phyloP scores from a whole-genome alignment of 2,888 invertebrate genomes.

The Merodon equestris region DNA sequence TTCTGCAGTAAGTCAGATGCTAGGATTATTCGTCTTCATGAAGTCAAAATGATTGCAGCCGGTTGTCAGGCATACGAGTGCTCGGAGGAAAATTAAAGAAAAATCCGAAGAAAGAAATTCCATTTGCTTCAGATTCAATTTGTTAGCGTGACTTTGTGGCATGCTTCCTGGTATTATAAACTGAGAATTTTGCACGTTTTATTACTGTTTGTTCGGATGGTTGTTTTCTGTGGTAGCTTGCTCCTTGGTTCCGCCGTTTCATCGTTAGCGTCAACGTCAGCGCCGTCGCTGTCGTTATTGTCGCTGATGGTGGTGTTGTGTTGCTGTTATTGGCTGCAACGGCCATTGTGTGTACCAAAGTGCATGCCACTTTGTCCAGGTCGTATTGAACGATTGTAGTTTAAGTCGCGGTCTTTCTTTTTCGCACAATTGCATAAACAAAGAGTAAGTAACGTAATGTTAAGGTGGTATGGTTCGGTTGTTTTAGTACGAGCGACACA shows the following conservation, averaged over 20 bases:
- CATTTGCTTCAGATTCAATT: constrained; percentile 67
- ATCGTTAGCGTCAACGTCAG: constrained; percentile 10
- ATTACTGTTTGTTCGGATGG: constrained; percentile 59
- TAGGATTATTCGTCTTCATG: constrained; percentile 66
- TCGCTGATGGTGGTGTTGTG: constrained; percentile 33
- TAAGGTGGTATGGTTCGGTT: constrained; percentile 45
- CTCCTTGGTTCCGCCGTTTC: constrained; percentile 43
- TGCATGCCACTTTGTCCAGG: constrained; percentile 63
- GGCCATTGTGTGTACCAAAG: constrained; percentile 53
- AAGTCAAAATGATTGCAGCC: constrained; percentile 54
- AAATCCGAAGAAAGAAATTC: constrained; percentile 53
- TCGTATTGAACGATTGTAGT: constrained; percentile 37
- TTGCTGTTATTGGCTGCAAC: constrained; percentile 31
- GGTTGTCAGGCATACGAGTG: constrained; percentile 18
- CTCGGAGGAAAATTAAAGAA: constrained; percentile 6
- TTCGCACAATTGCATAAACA: constrained; percentile 46
- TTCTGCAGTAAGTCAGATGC: constrained; percentile 52
- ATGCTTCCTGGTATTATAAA: constrained; percentile 69
- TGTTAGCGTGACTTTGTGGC: constrained; percentile 69
- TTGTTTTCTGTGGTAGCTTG: constrained; percentile 38
- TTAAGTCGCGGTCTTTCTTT: constrained; percentile 9
- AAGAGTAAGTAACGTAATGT: constrained; percentile 54
- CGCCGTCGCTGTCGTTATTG: constrained; percentile 13
- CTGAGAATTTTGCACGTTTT: constrained; percentile 68
- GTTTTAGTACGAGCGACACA: no score